Evolutionary conservation across 2,888 invertebrate species (phyloP).

Genomic region (Euspilapteryx auroguttella): DNA sequence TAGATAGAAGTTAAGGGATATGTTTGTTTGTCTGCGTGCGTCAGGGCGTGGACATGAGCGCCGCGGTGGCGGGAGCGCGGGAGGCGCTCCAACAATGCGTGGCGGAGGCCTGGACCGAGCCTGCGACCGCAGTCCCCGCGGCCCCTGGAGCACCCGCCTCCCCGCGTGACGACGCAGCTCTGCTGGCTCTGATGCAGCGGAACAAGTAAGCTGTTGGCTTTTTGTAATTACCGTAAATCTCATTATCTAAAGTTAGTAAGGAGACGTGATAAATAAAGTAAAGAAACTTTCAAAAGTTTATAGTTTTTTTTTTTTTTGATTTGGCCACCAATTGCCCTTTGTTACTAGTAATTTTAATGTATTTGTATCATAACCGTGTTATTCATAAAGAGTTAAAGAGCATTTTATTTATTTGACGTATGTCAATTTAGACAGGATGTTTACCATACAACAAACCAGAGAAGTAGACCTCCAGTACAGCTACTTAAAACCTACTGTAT

Average conservation of each 20-base stretch:
- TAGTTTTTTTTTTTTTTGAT: neutral
- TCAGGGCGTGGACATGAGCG: constrained; percentile 46
- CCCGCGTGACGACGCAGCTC: constrained; percentile 32
- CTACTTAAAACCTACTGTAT: too few species aligned
- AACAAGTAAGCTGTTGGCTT: constrained; percentile 35
- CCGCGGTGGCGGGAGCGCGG: constrained; percentile 33
- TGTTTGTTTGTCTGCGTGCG: neutral
- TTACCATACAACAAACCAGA: too few species aligned
- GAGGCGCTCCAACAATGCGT: constrained; percentile 25
- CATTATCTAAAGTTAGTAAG: too few species aligned
- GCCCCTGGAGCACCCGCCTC: constrained; percentile 19
- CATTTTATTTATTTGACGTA: too few species aligned
- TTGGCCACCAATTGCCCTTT: neutral
- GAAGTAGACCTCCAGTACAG: too few species aligned
- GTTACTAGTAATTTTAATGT: too few species aligned
- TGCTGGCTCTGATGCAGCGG: constrained; percentile 33
- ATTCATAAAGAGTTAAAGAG: too few species aligned
- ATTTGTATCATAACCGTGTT: too few species aligned
- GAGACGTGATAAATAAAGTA: neutral
- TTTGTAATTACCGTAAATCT: too few species aligned
- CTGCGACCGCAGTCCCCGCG: constrained; percentile 2
- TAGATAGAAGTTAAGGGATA: too few species aligned
- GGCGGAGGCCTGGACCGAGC: constrained; percentile 13
- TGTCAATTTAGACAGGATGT: too few species aligned
- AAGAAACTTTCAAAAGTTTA: neutral